Evolutionary conservation across 1,140 invertebrate species (phyloP), one percentile per base, ranked within the genome.

Genomic region (Trypoxylus dichotomus): DNA sequence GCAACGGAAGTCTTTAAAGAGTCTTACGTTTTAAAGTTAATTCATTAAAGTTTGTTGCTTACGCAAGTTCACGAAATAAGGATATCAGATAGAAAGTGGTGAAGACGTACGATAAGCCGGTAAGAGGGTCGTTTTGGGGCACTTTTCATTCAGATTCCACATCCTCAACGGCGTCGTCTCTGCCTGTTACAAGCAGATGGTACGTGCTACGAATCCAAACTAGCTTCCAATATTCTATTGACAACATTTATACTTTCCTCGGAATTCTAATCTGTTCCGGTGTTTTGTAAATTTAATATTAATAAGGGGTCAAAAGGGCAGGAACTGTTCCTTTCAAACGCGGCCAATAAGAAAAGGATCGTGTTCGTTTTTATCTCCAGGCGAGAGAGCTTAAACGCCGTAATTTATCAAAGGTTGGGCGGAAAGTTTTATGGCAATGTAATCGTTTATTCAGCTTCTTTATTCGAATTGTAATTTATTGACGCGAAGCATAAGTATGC

Each of bases 141-240:
- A 83, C 82, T 83, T 84, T 84, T 83, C 82, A 84, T 84, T 84
- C 83, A 83, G 83, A 84, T 84, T 84, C 83, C 80, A 81, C 78
- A 80, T 81, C 81, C 80, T 43, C 80, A 81, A 79, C 81, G 78
- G 74, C 81, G 37, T 78, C 78, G 78, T 82, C 81, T 79, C 82
- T 83, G 79, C 80, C 78, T 79, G 83, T 82, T 84, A 83, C 84
- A 85, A 84, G 83, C 83, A 81, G 80, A 78, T 77, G 80, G 32
- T 82, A 83, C 84, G 84, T 85, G 84, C 80, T 77, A 68, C 63
- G 84, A 84, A 84, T 84, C 79, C 77, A 74, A 79, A 83, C 82
- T 43, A 74, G 75, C 77, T 42, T 71, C 82, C 82, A 82, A 85
- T 85, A 85, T 74, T 85, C 84, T 84, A 85, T 85, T 85, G 84